A percentile compares a stretch with the other conserved stretches of the same genome.
phyloP scores from a whole-genome alignment of 2,888 invertebrate species.

The Callyntrura guangdongensis region DNA sequence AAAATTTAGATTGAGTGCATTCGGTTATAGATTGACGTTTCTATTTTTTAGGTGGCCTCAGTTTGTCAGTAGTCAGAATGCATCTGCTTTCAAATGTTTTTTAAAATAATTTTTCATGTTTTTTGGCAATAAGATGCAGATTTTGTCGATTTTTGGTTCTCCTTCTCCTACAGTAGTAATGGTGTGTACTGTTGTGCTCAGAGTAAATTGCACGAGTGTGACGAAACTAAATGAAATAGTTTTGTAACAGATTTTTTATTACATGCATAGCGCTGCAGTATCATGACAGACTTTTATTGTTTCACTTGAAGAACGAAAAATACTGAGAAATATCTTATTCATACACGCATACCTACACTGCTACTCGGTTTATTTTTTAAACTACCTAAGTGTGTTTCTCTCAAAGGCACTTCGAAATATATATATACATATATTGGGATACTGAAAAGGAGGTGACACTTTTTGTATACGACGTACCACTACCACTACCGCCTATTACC shows the following conservation, averaged over 20 bases:
- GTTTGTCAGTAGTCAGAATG: background rate
- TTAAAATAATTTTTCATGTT: background rate
- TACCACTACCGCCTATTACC: background rate
- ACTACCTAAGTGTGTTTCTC: conserved; percentile 38
- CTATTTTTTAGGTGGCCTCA: no score
- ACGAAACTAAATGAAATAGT: conserved; percentile 66
- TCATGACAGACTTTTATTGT: conserved; percentile 51
- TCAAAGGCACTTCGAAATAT: conserved; percentile 67
- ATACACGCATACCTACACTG: background rate
- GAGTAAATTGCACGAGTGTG: conserved; percentile 69
- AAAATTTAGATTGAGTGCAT: conserved; percentile 11
- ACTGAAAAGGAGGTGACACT: conserved; percentile 36
- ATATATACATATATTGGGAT: conserved; percentile 21
- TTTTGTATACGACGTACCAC: background rate
- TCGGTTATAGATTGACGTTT: no score
- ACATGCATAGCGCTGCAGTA: background rate
- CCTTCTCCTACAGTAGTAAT: background rate
- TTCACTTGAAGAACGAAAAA: background rate
- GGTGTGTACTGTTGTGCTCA: background rate
- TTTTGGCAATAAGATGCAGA: conserved; percentile 44
- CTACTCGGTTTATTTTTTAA: background rate
- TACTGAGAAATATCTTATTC: background rate
- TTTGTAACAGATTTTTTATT: conserved; percentile 1
- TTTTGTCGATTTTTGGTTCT: conserved; percentile 12
- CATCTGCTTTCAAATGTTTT: no score